Base-by-base conservation (phyloP, 2,113 vertebrate genomes). In the Cheirogaleus medius region DNA sequence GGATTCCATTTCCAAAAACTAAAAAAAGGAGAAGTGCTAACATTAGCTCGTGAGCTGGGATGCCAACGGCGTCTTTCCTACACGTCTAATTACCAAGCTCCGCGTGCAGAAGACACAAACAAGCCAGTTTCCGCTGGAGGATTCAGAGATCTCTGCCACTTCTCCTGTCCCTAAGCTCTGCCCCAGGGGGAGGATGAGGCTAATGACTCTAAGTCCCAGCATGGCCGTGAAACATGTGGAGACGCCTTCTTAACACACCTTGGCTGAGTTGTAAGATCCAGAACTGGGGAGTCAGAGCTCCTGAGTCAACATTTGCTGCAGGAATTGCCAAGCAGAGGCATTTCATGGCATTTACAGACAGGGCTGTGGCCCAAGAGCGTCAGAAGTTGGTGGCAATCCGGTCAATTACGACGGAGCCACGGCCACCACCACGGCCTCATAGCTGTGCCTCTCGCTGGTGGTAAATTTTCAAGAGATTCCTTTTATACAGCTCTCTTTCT, bases 191-290 rank as follows among this genome's bases (percentile, higher is more conserved):
- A 93, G 42, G 54, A 32, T 4, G 23, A 95, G n/a, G 68, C 37
- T 90, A 58, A 93, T 44, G 83, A 87, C 4, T 66, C 74, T 27
- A 69, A 74, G 77, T 82, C 66, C 91, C 94, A 49, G 54, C 23
- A 52, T 0, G 1, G 63, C 84, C 78, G 86, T 52, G 78, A 93
- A 86, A 83, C 91, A 93, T 52, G 83, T 95, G 95, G 91, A 91
- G 84, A 37, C 23, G 29, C 34, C 44, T 87, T 58, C 92, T n/a
- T 25, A 69, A 83, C 82, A 89, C 68, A 56, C 20, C 44, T 1
- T 58, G 25, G 63, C 69, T 44, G 27, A 56, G 49, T 66, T 1
- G 2, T 17, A 32, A 91, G 87, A 83, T n/a, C 39, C 68, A 60
- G 66, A 71, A 90, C 39, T 15, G 44, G 47, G 63, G 42, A 83